Evolutionary conservation across 2,888 invertebrate species (phyloP).

Genomic region (Panzeria rudis): DNA sequence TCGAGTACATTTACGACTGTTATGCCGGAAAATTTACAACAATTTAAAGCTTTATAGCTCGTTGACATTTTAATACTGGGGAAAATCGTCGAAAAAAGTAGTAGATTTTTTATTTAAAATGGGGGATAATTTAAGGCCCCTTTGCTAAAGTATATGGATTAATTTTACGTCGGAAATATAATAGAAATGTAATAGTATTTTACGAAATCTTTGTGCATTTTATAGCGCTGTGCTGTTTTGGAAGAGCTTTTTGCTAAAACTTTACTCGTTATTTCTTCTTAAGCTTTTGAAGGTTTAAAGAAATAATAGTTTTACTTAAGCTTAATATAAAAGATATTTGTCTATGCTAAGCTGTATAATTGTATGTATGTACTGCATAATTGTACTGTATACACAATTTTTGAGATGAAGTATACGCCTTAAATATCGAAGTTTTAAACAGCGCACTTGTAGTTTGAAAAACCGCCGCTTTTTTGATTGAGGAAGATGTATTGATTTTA

Average conservation of each 20-base stretch:
- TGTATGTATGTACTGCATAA: not conserved
- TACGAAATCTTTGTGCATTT: not conserved
- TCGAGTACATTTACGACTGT: conserved; percentile 78
- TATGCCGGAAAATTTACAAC: conserved; percentile 82
- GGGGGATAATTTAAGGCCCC: conserved; percentile 23
- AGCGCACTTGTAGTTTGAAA: not conserved
- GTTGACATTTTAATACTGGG: conserved; percentile 65
- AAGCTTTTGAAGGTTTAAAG: not conserved
- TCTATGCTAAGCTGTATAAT: not conserved
- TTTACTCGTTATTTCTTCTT: conserved; percentile 1
- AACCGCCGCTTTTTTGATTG: not conserved
- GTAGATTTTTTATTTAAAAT: not conserved
- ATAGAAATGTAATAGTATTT: not conserved
- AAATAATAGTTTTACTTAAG: not conserved
- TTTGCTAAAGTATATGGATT: not conserved
- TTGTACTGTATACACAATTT: no score
- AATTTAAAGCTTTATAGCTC: conserved; percentile 78
- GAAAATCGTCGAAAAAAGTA: conserved; percentile 17
- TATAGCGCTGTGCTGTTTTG: not conserved
- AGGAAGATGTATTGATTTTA: no score
- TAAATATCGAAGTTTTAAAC: not conserved
- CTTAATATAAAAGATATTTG: not conserved
- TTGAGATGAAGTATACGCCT: not conserved
- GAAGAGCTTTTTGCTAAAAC: not conserved
- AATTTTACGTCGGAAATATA: not conserved